A percentile compares a stretch with the other conserved stretches of the same genome.
Evolutionary conservation across 2,797 vertebrate genomes (phyloP).

Genomic region (Crenuchus spilurus): DNA sequence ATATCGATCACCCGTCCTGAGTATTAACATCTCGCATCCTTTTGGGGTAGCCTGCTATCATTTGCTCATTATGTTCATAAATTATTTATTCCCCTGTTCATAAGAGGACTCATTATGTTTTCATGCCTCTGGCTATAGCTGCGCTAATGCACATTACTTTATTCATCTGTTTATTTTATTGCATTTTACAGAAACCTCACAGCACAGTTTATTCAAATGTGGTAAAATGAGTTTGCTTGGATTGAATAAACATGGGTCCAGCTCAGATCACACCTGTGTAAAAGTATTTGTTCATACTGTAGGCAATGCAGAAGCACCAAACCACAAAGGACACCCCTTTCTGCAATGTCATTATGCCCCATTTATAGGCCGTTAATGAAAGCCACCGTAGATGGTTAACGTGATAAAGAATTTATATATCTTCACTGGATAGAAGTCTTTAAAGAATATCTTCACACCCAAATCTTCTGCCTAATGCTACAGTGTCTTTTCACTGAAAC

Average conservation of each 20-base stretch:
- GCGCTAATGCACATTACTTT: neutral
- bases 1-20: neutral
- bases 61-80: neutral
- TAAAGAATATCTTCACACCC: no score
- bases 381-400: no score
- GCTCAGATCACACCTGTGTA: neutral
- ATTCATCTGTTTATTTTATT: constrained; percentile 13
- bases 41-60: neutral
- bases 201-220: neutral
- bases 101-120: neutral
- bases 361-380: no score
- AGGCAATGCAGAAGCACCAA: no score
- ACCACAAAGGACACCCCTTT: no score
- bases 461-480: no score
- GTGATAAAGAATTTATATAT: no score
- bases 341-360: no score
- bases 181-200: neutral
- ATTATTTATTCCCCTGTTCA: constrained; percentile 5
- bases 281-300: no score
- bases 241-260: no score
- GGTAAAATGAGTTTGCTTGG: neutral
- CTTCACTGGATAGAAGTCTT: no score
- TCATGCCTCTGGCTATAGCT: neutral
- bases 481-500: no score
- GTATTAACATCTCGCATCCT: neutral